These are phyloP conservation scores for Onthophagus sagittarius DNA, from an alignment of 2,888 invertebrate species.

Conservation along the genomic window DNA sequence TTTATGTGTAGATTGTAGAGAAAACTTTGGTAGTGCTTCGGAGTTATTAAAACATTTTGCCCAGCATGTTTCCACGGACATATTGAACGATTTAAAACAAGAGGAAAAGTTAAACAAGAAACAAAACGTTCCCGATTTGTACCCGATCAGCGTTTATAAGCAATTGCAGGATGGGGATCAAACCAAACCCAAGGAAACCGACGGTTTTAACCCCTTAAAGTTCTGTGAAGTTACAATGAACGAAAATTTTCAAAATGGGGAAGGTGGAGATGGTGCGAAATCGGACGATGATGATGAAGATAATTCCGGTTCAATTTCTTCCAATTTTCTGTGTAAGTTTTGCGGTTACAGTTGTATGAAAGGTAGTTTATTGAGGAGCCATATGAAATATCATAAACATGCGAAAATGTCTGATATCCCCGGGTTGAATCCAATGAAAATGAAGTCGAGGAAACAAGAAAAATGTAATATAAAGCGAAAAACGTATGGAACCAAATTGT, in stretches of 20 bases:
- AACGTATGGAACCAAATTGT: conserved; percentile 23
- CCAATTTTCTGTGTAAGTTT: background rate
- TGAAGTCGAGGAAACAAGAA: conserved; percentile 28
- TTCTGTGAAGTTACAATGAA: background rate
- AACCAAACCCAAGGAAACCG: background rate
- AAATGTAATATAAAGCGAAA: conserved; percentile 33
- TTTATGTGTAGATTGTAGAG: conserved; percentile 39
- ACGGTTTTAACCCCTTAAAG: background rate
- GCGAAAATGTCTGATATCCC: conserved; percentile 25
- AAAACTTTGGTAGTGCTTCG: conserved; percentile 39
- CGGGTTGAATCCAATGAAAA: conserved; percentile 34
- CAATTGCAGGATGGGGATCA: background rate
- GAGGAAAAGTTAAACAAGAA: conserved; percentile 23
- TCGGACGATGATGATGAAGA: background rate
- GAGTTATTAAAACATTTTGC: conserved; percentile 44
- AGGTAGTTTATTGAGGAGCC: conserved; percentile 17
- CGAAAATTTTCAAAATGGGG: background rate
- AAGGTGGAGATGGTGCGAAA: background rate
- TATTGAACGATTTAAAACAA: background rate
- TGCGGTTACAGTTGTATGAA: background rate
- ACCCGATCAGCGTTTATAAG: conserved; percentile 30
- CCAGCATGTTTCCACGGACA: conserved; percentile 35
- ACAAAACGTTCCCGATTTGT: conserved; percentile 32
- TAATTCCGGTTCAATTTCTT: background rate
- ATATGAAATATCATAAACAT: conserved; percentile 2